phyloP scores from a whole-genome alignment of 2,888 invertebrate genomes.

The Oxycera nigricornis region DNA sequence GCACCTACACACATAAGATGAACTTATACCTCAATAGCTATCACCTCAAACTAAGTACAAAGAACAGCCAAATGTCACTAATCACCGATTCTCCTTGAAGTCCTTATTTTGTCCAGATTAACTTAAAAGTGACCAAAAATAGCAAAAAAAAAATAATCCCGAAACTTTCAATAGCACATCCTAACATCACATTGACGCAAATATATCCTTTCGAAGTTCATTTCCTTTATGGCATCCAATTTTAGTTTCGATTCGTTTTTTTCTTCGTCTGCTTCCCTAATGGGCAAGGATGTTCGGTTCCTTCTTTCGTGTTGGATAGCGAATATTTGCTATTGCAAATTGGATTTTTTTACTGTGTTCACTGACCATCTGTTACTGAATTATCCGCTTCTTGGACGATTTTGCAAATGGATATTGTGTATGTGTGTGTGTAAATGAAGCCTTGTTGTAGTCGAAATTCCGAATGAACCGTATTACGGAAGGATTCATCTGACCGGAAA shows the following conservation, averaged over 20 bases:
- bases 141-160: no score
- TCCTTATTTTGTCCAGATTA: no score
- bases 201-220: constrained; percentile 20
- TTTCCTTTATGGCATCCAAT: constrained; percentile 32
- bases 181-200: no score
- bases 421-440: not conserved
- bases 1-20: no score
- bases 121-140: no score
- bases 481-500: not conserved
- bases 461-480: not conserved
- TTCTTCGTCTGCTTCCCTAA: not conserved
- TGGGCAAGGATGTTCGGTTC: constrained; percentile 5
- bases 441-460: not conserved
- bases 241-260: constrained; percentile 12
- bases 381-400: not conserved
- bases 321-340: constrained; percentile 30
- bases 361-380: constrained; percentile 28
- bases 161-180: no score
- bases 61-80: no score
- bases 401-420: constrained; percentile 1
- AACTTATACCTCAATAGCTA: no score
- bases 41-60: no score
- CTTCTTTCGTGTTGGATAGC: not conserved
- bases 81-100: no score
- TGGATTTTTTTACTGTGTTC: constrained; percentile 26